Evolutionary conservation across 2,113 vertebrate species (phyloP), one percentile per base, ranked within the genome.

Genomic region (Syngnathoides biaculeatus): DNA sequence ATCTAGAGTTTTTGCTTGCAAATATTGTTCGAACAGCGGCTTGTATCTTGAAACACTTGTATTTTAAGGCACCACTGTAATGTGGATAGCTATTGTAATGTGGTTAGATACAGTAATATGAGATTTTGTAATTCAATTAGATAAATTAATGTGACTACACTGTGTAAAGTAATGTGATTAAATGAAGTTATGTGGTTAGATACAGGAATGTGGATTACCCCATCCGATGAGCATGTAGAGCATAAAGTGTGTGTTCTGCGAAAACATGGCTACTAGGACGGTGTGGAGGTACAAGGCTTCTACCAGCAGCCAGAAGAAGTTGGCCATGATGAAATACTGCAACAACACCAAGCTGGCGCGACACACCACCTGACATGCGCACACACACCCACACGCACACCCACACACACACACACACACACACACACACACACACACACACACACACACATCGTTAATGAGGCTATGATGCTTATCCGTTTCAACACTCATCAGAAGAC

Each of bases 291-390:
- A 94, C 52, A 98, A 88, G 30, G 93, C 96, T 87, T 97, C 96
- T 69, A 94, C 95, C 79, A 98, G 90, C 64, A 98, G 92, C 96
- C 96, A 98, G 89, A 91, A 95, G 89, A 96, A 97, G 84, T 97
- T 98, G 45, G 94, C 95, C 93, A 93, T 95, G 81, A 94, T 91
- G 82, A 94, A 95, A 68, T 95, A 96, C 24, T 98, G 95, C 84
- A 96, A 94, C 73, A 97, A 88, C 11, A 94, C 93, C 88, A 98
- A 80, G 76, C 92, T 94, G 81, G 92, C 90, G 87, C 94, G 96
- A 89, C 95, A 98, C 65, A 93, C 93, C 58, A 94, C 87, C 95
- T 97, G 82, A 3, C 30, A 35, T 6, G 6, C 30, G 6, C 8
- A 3, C 14, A 15, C 53, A 47, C 0, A 40, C 24, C 15, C n/a